These are phyloP conservation scores for Tragelaphus eurycerus DNA, from an alignment of 2,797 vertebrate genomes.

Conservation along the genomic window DNA sequence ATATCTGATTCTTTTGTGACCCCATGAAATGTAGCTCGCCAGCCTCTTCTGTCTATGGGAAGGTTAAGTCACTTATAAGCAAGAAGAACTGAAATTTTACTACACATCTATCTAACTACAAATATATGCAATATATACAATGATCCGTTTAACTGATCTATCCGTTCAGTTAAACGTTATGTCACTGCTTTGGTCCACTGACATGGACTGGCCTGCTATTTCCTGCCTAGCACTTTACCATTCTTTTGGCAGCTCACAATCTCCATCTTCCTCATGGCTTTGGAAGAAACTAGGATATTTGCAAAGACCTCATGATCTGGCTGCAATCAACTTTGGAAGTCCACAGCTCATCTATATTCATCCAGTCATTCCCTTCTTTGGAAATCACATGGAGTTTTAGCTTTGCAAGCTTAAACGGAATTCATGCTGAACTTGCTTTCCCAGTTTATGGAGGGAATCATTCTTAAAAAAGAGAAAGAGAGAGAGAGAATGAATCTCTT, in stretches of 20 bases:
- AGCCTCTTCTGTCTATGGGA: background rate
- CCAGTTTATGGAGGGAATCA: background rate
- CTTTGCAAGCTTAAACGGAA: background rate
- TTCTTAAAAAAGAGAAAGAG: background rate
- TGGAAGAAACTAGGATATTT: background rate
- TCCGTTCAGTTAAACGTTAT: background rate
- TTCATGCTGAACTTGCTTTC: background rate
- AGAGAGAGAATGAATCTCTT: background rate
- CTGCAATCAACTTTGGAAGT: background rate
- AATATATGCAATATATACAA: background rate
- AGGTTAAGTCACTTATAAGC: background rate
- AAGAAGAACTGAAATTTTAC: background rate
- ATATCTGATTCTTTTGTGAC: background rate
- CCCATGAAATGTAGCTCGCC: background rate
- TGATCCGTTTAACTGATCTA: background rate
- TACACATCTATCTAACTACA: background rate
- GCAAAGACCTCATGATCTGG: background rate
- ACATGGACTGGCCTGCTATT: background rate
- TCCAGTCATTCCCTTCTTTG: background rate
- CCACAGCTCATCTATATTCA: background rate
- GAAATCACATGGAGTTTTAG: background rate
- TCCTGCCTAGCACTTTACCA: background rate
- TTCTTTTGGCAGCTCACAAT: background rate
- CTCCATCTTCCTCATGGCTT: background rate
- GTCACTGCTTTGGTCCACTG: background rate